Conservation (phyloP, 2,797 vertebrate species). For the Cryptoprocta ferox region DNA sequence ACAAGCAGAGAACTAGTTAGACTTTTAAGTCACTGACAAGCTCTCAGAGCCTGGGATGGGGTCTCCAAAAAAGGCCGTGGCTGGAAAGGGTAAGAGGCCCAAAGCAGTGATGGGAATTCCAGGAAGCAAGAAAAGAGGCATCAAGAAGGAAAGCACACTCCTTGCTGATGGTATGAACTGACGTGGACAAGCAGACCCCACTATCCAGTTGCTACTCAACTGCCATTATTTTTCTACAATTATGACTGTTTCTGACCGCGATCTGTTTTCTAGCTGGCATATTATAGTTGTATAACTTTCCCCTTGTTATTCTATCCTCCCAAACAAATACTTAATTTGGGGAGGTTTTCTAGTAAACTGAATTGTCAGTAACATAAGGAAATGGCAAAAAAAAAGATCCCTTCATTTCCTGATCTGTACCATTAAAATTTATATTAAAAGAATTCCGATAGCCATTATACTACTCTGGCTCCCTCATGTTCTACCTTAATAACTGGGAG, state of each 20-base stretch:
- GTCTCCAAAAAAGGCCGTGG: background rate
- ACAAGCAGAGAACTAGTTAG: background rate
- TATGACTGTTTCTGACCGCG: background rate
- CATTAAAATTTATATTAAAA: background rate
- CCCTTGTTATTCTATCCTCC: background rate
- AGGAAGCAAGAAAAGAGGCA: background rate
- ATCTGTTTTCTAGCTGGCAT: background rate
- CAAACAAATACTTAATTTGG: background rate
- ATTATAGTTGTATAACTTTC: background rate
- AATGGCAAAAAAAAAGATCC: background rate
- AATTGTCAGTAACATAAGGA: background rate
- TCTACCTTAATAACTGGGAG: background rate
- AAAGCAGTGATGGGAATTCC: background rate
- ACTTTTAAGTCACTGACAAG: background rate
- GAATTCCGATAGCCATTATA: background rate
- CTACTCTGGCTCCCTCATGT: background rate
- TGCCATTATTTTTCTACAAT: background rate
- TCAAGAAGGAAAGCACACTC: background rate
- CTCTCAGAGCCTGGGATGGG: background rate
- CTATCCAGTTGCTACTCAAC: background rate
- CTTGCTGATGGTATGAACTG: background rate
- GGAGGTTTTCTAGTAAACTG: background rate
- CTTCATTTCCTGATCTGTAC: background rate
- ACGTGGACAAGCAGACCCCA: background rate
- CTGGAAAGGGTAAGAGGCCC: background rate